Evolutionary conservation across 2,113 vertebrate genomes (phyloP).

Genomic region (Pterocles gutturalis): DNA sequence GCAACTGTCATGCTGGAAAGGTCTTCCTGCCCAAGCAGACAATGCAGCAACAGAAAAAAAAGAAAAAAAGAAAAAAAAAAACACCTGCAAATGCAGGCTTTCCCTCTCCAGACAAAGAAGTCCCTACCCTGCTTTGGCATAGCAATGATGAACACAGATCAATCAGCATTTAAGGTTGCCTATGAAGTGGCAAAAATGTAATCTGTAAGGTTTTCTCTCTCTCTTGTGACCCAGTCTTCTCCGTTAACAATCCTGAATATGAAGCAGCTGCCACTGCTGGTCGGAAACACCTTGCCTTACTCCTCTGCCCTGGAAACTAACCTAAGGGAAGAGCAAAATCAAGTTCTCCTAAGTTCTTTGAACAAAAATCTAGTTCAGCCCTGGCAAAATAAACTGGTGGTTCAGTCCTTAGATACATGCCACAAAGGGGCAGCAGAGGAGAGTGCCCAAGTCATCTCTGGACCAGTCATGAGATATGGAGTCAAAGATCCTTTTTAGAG

Average conservation of each 20-base stretch:
- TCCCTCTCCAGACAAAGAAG: neutral
- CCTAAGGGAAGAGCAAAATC: neutral
- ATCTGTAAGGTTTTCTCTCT: neutral
- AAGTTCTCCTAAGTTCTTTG: neutral
- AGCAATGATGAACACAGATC: neutral
- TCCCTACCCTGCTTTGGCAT: neutral
- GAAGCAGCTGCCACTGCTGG: neutral
- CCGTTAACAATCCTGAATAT: neutral
- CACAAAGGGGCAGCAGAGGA: neutral
- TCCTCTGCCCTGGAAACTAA: neutral
- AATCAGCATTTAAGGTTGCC: neutral
- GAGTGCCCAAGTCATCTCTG: neutral
- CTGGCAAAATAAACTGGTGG: neutral
- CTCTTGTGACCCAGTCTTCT: neutral
- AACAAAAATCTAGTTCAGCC: neutral
- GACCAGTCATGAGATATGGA: fast-evolving
- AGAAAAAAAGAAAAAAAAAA: neutral
- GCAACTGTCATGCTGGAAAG: neutral
- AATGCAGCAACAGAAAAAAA: neutral
- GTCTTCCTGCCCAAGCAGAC: neutral
- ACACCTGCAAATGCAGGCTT: neutral
- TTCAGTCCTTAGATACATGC: neutral
- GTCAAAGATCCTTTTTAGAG: neutral
- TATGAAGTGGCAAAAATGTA: neutral
- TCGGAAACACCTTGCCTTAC: neutral